Evolutionary conservation across 2,797 vertebrate species (phyloP).

Genomic region (Pyrocephalus nanus): DNA sequence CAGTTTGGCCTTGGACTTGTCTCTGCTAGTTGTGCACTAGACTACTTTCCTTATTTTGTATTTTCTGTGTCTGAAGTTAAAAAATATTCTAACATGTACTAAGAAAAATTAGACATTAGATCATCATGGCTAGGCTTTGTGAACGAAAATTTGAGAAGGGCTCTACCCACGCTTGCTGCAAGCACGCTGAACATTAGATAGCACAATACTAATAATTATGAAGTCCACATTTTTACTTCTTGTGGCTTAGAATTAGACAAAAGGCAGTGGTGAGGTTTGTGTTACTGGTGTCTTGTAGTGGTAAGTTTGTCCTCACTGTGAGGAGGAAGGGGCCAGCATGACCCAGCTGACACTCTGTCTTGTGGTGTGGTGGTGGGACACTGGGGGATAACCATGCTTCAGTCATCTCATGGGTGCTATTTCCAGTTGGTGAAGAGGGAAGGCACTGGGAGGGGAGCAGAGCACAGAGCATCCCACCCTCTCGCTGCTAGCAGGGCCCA

Average conservation of each 20-base stretch:
- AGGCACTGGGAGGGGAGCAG: not conserved
- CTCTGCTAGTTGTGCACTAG: not conserved
- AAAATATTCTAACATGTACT: not conserved
- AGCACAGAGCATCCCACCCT: not conserved
- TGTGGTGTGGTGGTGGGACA: not conserved
- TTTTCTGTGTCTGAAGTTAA: not conserved
- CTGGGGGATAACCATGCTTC: rapidly evolving
- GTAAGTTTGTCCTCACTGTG: not conserved
- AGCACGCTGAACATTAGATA: no score
- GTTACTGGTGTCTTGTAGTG: rapidly evolving
- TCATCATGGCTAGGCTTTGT: no score
- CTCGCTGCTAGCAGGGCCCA: not conserved
- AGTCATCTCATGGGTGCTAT: not conserved
- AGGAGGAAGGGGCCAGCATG: not conserved
- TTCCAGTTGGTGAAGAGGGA: not conserved
- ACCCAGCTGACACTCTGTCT: not conserved
- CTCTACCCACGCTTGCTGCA: no score
- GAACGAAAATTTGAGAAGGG: no score
- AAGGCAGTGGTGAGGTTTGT: not conserved
- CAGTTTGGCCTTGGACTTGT: not conserved
- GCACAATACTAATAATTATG: not conserved
- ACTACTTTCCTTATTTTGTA: not conserved
- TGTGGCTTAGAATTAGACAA: not conserved
- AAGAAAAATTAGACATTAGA: not conserved
- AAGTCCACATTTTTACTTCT: not conserved